Evolutionary conservation across 1,140 invertebrate species (phyloP).

Genomic region (Drosophila dunni): DNA sequence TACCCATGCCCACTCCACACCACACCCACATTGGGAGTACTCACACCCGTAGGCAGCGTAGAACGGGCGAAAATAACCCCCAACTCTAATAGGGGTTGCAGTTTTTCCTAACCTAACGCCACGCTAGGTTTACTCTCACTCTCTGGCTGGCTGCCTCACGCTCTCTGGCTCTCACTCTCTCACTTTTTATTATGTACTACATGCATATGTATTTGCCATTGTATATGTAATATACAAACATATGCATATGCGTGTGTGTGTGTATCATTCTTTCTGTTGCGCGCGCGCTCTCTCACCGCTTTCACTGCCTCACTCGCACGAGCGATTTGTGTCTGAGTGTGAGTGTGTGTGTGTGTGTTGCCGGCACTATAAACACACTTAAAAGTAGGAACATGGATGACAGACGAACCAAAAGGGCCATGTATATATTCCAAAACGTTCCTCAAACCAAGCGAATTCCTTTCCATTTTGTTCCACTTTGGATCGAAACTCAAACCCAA

Average conservation of each 20-base stretch:
- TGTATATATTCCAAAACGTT: slow-evolving; percentile 73
- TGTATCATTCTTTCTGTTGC: slow-evolving; percentile 41
- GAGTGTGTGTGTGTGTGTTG: slow-evolving; percentile 35
- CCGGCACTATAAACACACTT: slow-evolving; percentile 69
- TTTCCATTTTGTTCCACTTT: slow-evolving; percentile 82
- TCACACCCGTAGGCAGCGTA: slow-evolving; percentile 11
- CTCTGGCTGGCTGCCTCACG: slow-evolving; percentile 23
- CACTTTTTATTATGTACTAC: slow-evolving; percentile 11
- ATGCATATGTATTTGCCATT: not conserved
- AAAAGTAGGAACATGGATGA: slow-evolving; percentile 55
- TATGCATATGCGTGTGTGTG: not conserved
- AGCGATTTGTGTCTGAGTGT: slow-evolving; percentile 11
- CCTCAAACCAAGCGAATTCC: slow-evolving; percentile 63
- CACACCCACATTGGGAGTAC: slow-evolving; percentile 26
- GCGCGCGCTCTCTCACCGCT: slow-evolving; percentile 77
- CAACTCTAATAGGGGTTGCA: slow-evolving; percentile 80
- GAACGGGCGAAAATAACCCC: slow-evolving; percentile 60
- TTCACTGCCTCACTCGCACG: slow-evolving; percentile 64
- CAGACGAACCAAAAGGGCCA: slow-evolving; percentile 29
- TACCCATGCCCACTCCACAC: slow-evolving; percentile 30
- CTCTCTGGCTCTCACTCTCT: slow-evolving; percentile 34
- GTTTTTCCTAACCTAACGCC: slow-evolving; percentile 58
- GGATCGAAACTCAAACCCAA: slow-evolving; percentile 52
- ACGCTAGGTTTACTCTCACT: slow-evolving; percentile 36
- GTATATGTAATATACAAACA: not conserved